phyloP scores from a whole-genome alignment of 2,113 vertebrate species.

The Micromys minutus region DNA sequence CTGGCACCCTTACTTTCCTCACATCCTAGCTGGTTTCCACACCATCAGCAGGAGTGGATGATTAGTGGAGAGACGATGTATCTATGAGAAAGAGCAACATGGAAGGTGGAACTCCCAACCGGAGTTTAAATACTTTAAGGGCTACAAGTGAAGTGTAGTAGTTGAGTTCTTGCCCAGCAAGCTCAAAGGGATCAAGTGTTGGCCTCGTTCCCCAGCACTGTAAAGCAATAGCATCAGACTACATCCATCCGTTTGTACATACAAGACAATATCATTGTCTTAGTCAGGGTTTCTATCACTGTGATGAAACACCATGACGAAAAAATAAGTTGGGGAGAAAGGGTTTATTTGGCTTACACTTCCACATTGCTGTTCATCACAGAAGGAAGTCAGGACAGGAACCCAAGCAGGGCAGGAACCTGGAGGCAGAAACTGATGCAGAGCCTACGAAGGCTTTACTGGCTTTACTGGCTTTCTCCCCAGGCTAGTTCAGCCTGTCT shows the following conservation, averaged over 20 bases:
- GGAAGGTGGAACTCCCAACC: background rate
- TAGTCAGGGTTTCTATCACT: too few relatives aligned
- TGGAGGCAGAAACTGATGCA: too few relatives aligned
- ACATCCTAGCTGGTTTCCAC: background rate
- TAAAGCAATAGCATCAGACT: background rate
- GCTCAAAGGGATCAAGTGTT: background rate
- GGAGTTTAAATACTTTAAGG: background rate
- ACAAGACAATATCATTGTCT: background rate
- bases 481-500: too few relatives aligned
- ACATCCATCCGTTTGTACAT: background rate
- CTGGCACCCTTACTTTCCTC: background rate
- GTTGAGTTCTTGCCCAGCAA: background rate
- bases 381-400: too few relatives aligned
- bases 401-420: too few relatives aligned
- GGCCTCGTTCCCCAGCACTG: background rate
- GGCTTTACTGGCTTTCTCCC: too few relatives aligned
- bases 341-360: too few relatives aligned
- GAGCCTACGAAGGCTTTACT: too few relatives aligned
- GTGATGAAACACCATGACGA: too few relatives aligned
- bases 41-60: background rate
- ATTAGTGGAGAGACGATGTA: background rate
- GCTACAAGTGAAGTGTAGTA: background rate
- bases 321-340: too few relatives aligned
- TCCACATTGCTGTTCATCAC: too few relatives aligned
- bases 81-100: background rate